Evolutionary conservation across 1,140 invertebrate species (phyloP), one percentile per base, ranked within the genome.

Genomic region (Heterodera carotae): DNA sequence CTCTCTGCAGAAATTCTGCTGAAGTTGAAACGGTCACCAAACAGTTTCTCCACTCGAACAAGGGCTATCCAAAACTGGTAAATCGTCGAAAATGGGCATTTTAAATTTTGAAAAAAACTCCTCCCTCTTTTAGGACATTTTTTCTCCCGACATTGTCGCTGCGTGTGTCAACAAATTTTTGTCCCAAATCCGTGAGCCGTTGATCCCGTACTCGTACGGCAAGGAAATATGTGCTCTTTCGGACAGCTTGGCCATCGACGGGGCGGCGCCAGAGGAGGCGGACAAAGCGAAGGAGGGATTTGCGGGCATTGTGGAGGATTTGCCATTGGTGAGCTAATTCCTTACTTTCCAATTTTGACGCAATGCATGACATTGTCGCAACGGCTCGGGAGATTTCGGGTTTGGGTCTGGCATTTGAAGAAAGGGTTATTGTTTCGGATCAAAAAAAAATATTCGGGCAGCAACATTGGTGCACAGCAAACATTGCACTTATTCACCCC

Each of bases 121-220:
- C 27, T 66, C 62, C 12, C 22, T 12, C 29, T 7, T 60, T 60
- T 7, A 74, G 73, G 77, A 78, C 18, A 25, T 18, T n/a, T 78
- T 60, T 22, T 59, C 29, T 78, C 22, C 60, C 25, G 33, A 25
- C n/a, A 79, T 60, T 59, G 62, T 78, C 5, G 56, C 77, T 6
- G 77, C 39, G 0, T 27, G 62, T 68, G 68, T 78, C n/a, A 78
- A 59, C 48, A 78, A 64, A 25, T 78, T 78, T 68, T 43, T 78
- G 25, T 27, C 12, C 12, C 72, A 78, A 59, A 60, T 78, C 59
- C 53, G 77, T 43, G 77, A 78, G 34, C 77, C 77, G 25, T 33
- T 78, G n/a, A 64, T 78, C 22, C 77, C 77, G 12, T 77, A 53
- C 18, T 60, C 77, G 18, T 78, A 78, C 53, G 74, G 62, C 27